Conservation (phyloP, 1,140 invertebrate species). For the Bombus ignitus region DNA sequence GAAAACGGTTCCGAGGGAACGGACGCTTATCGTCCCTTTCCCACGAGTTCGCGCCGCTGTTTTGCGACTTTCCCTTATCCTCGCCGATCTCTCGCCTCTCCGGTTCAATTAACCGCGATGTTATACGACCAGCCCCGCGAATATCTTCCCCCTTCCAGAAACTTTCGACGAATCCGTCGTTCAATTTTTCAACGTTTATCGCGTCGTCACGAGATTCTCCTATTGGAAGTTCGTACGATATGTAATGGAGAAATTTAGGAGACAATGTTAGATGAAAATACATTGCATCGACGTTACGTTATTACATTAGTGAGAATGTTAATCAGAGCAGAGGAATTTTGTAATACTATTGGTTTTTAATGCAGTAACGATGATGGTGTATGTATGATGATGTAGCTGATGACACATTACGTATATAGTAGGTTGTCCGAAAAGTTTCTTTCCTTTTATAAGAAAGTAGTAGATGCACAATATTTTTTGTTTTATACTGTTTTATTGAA, state of each 20-base stretch:
- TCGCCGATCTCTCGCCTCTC: constrained; percentile 13
- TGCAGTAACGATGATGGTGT: too few relatives aligned
- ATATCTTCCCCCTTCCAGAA: neutral
- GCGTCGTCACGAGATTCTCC: neutral
- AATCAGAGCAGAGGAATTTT: too few relatives aligned
- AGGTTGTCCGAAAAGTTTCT: too few relatives aligned
- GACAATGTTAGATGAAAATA: neutral
- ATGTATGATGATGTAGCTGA: too few relatives aligned
- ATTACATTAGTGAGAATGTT: too few relatives aligned
- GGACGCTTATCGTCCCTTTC: constrained; percentile 26
- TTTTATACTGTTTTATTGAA: too few relatives aligned
- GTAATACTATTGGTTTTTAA: too few relatives aligned
- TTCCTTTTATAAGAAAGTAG: too few relatives aligned
- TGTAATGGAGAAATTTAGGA: neutral
- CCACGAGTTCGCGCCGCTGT: constrained; percentile 42
- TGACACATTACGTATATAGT: too few relatives aligned
- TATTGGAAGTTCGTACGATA: neutral
- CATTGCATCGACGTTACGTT: too few relatives aligned
- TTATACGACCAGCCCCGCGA: constrained; percentile 25
- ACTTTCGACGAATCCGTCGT: constrained; percentile 1
- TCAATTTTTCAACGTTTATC: constrained; percentile 16
- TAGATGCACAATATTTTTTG: too few relatives aligned
- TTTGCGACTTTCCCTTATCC: constrained; percentile 38
- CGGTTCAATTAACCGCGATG: constrained; percentile 48
- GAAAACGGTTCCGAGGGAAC: constrained; percentile 10